These are phyloP conservation scores for Microtus californicus DNA, from an alignment of 2,797 vertebrate genomes.

Conservation along the genomic window DNA sequence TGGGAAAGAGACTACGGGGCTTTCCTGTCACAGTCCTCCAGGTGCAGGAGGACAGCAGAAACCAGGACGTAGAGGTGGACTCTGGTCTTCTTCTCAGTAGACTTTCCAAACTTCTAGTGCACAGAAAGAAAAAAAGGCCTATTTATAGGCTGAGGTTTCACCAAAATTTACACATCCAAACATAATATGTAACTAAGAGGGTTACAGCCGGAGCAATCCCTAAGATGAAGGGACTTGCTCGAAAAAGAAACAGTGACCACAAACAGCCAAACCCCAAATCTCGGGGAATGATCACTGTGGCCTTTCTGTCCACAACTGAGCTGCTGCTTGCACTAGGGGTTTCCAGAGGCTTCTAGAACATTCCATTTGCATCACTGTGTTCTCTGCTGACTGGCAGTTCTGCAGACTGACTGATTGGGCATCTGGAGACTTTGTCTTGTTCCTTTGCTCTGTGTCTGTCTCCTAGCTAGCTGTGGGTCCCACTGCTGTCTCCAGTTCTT, in stretches of 20 bases:
- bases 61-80: neutral
- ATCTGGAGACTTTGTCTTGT: neutral
- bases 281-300: neutral
- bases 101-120: slow-evolving; percentile 28
- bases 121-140: slow-evolving; percentile 32
- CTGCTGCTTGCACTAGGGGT: neutral
- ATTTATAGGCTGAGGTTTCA: neutral
- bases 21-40: neutral
- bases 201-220: slow-evolving; percentile 21
- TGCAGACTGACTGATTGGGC: neutral
- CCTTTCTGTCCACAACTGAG: neutral
- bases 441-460: neutral
- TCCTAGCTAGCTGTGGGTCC: neutral
- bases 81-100: neutral
- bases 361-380: neutral
- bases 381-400: neutral
- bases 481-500: neutral
- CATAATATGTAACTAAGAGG: slow-evolving; percentile 27
- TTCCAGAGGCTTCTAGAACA: neutral
- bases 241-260: slow-evolving; percentile 25
- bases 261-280: neutral
- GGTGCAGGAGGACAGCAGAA: no score
- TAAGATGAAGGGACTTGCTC: neutral
- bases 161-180: slow-evolving; percentile 48
- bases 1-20: neutral